Conservation (phyloP, 2,113 vertebrate genomes). For the Elephas maximus region DNA sequence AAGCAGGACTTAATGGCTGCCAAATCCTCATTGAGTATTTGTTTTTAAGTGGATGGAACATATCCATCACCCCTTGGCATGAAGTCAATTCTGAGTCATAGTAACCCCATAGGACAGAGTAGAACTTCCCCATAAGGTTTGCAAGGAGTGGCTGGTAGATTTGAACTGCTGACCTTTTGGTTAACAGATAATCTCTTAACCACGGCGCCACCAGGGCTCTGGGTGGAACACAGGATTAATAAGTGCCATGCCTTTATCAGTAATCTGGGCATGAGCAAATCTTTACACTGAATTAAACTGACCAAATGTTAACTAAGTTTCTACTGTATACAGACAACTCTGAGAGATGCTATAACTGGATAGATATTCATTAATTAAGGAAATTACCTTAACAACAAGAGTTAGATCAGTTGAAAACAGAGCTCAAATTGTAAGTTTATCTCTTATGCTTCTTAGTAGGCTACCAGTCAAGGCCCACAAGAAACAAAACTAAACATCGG, state of each 20-base stretch:
- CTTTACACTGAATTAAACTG: background rate
- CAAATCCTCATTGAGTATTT: background rate
- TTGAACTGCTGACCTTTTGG: too few relatives aligned
- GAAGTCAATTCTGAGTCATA: too few relatives aligned
- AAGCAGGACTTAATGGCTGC: background rate
- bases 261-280: background rate
- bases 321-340: background rate
- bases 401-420: background rate
- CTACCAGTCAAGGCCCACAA: background rate
- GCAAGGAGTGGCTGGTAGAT: too few relatives aligned
- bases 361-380: background rate
- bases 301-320: constrained; percentile 29
- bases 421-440: constrained; percentile 52
- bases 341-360: background rate
- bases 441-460: background rate
- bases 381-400: background rate
- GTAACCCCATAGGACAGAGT: too few relatives aligned
- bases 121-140: too few relatives aligned
- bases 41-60: background rate
- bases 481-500: constrained; percentile 6
- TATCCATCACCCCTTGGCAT: too few relatives aligned
- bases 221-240: background rate
- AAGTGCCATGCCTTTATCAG: background rate
- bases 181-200: too few relatives aligned
- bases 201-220: too few relatives aligned